phyloP scores from a whole-genome alignment of 2,797 vertebrate species.

The Hipposideros larvatus region DNA sequence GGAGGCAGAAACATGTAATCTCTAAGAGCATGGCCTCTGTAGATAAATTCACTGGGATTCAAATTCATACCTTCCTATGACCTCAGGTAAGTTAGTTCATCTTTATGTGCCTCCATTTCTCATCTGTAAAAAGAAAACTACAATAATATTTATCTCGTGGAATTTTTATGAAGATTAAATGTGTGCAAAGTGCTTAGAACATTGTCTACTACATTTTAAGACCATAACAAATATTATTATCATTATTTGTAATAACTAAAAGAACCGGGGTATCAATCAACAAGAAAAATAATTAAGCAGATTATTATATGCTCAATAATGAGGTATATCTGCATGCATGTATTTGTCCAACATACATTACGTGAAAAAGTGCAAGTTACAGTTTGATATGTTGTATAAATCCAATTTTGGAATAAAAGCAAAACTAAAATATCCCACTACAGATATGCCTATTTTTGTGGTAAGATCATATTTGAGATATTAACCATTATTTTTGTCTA shows the following conservation, averaged over 20 bases:
- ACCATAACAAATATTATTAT: neutral
- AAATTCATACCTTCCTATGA: neutral
- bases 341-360: neutral
- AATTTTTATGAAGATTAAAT: neutral
- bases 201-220: neutral
- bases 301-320: neutral
- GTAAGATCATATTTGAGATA: neutral
- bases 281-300: neutral
- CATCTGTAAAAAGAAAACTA: neutral
- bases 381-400: neutral
- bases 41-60: neutral
- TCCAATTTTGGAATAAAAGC: neutral
- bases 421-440: neutral
- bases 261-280: neutral
- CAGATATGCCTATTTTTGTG: neutral
- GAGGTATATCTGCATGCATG: neutral
- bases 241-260: neutral
- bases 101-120: neutral
- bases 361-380: neutral
- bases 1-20: accelerated
- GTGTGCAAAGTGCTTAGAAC: neutral
- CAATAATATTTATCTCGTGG: neutral
- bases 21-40: neutral
- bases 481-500: neutral
- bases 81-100: neutral